Percentiles rank a stretch among this genome's conserved stretches.
Evolutionary conservation across 2,888 invertebrate species (phyloP).

Genomic region (Tipula confusa): DNA sequence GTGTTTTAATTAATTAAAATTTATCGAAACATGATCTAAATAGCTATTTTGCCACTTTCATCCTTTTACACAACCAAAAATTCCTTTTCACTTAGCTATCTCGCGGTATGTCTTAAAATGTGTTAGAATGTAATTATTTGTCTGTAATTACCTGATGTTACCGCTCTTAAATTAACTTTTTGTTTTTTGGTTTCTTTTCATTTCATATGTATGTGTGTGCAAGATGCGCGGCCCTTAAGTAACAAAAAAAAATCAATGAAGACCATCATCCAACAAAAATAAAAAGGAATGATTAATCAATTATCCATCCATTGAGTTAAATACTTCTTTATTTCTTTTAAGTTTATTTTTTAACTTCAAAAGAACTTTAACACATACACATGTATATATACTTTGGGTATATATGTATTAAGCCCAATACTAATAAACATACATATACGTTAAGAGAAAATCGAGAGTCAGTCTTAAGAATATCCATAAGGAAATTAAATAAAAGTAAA

Average conservation of each 20-base stretch:
- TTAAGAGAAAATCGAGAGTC: not conserved
- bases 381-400: too few species aligned
- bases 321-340: constrained; percentile 22
- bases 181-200: too few species aligned
- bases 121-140: constrained; percentile 29
- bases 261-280: constrained; percentile 21
- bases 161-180: constrained; percentile 30
- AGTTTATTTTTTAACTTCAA: not conserved
- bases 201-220: not conserved
- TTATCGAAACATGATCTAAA: not conserved
- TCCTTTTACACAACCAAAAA: not conserved
- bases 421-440: not conserved
- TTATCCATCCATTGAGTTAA: constrained; percentile 13
- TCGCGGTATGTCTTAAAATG: not conserved
- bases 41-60: not conserved
- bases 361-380: not conserved
- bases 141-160: constrained; percentile 26
- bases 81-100: not conserved
- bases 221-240: not conserved
- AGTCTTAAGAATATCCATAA: not conserved
- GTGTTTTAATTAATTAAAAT: not conserved
- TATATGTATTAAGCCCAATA: not conserved
- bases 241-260: constrained; percentile 26
- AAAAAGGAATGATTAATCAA: constrained; percentile 29
- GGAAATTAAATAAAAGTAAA: constrained; percentile 25